A percentile compares a stretch with the other conserved stretches of the same genome.
phyloP scores from a whole-genome alignment of 2,888 invertebrate species.

The Laothoe populi region DNA sequence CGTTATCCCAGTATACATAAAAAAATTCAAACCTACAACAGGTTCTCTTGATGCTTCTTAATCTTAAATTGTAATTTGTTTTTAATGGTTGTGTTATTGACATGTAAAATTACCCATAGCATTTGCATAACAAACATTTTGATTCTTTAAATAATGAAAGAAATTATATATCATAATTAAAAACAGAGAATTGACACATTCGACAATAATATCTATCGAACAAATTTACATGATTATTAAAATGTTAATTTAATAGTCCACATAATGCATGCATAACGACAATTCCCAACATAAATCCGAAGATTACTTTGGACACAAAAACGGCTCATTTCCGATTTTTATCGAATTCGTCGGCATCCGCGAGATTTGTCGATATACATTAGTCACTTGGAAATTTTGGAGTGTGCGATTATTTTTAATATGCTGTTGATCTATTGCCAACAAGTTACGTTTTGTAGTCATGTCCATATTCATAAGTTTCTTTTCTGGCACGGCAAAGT shows the following conservation, averaged over 20 bases:
- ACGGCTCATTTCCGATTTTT: constrained; percentile 7
- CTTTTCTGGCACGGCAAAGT: too few species aligned
- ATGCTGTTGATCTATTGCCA: neutral
- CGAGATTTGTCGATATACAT: neutral
- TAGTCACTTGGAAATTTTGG: neutral
- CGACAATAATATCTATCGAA: neutral
- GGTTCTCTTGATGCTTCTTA: too few species aligned
- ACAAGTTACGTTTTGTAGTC: too few species aligned
- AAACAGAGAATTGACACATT: neutral
- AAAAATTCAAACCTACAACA: too few species aligned
- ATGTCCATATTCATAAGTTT: too few species aligned
- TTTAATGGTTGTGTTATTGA: too few species aligned
- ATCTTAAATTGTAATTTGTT: too few species aligned
- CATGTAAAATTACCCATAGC: too few species aligned
- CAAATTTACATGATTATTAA: constrained; percentile 31
- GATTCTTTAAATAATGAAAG: too few species aligned
- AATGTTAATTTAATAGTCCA: constrained; percentile 32
- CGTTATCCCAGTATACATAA: too few species aligned
- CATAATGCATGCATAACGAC: constrained; percentile 38
- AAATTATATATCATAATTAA: neutral
- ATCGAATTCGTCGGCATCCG: neutral
- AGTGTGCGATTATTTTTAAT: neutral
- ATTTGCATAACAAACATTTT: too few species aligned
- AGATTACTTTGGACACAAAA: constrained; percentile 33
- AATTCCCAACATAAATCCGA: constrained; percentile 45